Conservation (phyloP, 2,113 vertebrate genomes). For the Nothobranchius kuhntae region DNA sequence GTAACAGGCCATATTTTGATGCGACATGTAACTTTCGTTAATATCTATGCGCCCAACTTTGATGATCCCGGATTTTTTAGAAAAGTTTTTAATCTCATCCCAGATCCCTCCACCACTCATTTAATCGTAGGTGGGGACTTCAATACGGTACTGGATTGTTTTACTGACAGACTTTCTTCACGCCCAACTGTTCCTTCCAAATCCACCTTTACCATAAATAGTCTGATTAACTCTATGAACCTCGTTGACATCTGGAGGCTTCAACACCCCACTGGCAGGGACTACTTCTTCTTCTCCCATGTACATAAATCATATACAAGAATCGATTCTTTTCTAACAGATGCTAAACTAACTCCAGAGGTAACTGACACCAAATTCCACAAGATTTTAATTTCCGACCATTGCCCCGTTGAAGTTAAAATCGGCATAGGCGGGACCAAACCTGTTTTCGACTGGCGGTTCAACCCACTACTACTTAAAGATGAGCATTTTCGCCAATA, state of each 20-base stretch:
- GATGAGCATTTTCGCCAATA: too few relatives aligned
- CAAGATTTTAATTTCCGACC: too few relatives aligned
- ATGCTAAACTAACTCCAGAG: too few relatives aligned
- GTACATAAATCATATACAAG: neutral
- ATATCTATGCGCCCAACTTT: neutral
- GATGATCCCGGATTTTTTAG: neutral
- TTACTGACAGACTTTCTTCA: neutral
- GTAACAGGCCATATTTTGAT: neutral
- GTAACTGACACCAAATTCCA: too few relatives aligned
- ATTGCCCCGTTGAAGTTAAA: neutral
- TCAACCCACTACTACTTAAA: too few relatives aligned
- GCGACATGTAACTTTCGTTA: neutral
- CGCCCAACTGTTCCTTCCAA: neutral
- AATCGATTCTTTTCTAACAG: too few relatives aligned
- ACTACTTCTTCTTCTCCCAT: neutral
- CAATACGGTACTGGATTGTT: neutral
- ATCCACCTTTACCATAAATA: neutral
- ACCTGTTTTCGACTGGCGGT: too few relatives aligned
- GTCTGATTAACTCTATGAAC: neutral
- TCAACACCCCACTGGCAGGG: neutral
- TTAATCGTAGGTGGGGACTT: neutral
- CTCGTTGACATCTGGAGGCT: neutral
- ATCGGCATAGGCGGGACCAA: too few relatives aligned
- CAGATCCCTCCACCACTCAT: neutral
- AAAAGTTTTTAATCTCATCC: neutral